Evolutionary conservation across 2,888 invertebrate genomes (phyloP).

Genomic region (Torymus auratus): DNA sequence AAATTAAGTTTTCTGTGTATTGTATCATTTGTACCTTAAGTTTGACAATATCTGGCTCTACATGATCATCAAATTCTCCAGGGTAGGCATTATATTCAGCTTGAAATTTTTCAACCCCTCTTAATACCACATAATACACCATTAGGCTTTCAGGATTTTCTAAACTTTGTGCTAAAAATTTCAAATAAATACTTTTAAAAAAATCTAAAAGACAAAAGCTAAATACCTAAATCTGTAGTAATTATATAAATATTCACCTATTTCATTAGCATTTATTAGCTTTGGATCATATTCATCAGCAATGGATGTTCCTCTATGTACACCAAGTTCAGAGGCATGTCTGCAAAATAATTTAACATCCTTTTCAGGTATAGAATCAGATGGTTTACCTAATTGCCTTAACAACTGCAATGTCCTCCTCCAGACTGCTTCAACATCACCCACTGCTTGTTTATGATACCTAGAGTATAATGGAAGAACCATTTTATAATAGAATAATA

Average conservation of each 20-base stretch:
- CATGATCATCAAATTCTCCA: slow-evolving; percentile 89
- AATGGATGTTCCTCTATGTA: slow-evolving; percentile 88
- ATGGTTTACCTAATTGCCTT: slow-evolving; percentile 86
- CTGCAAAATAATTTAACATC: slow-evolving; percentile 93
- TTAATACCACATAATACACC: slow-evolving; percentile 91
- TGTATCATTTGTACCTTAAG: slow-evolving; percentile 81
- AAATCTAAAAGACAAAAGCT: slow-evolving; percentile 6
- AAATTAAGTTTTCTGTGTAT: too few species aligned
- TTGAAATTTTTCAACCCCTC: slow-evolving; percentile 94
- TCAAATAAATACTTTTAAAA: slow-evolving; percentile 53
- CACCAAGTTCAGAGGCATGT: slow-evolving; percentile 88
- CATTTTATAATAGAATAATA: slow-evolving; percentile 13
- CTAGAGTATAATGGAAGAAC: slow-evolving; percentile 66
- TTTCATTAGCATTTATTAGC: slow-evolving; percentile 79
- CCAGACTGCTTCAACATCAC: slow-evolving; percentile 89
- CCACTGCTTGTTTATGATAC: slow-evolving; percentile 88
- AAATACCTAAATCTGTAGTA: slow-evolving; percentile 31
- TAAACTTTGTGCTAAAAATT: slow-evolving; percentile 81
- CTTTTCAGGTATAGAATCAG: slow-evolving; percentile 85
- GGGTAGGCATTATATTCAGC: slow-evolving; percentile 93
- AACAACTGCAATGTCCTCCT: slow-evolving; percentile 89
- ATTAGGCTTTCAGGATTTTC: slow-evolving; percentile 92
- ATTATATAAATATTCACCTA: slow-evolving; percentile 73
- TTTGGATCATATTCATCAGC: slow-evolving; percentile 87
- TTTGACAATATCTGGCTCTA: slow-evolving; percentile 93